A percentile compares a stretch with the other conserved stretches of the same genome.
Conservation (phyloP, 1,140 invertebrate species). For the Eurosta solidaginis region DNA sequence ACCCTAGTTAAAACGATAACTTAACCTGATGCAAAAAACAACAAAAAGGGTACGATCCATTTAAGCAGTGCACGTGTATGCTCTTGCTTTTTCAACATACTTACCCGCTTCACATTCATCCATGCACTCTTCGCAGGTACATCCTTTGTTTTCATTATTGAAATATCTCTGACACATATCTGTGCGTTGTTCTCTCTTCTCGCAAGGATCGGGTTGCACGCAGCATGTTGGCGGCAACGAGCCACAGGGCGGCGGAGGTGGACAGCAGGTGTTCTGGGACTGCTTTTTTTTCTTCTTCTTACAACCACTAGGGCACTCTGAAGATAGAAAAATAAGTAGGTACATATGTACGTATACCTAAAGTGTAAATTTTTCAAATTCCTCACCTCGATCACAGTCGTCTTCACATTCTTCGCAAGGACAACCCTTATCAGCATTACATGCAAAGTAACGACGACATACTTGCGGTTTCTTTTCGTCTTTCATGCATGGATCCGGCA, state of each 20-base stretch:
- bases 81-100: background rate
- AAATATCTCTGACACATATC: constrained; percentile 20
- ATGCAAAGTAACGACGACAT: constrained; percentile 48
- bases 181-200: background rate
- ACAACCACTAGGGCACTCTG: constrained; percentile 14
- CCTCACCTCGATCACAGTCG: constrained; percentile 33
- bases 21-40: background rate
- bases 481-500: constrained; percentile 39
- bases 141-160: background rate
- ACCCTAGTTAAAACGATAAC: background rate
- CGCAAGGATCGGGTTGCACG: background rate
- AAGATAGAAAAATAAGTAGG: background rate
- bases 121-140: constrained; percentile 33
- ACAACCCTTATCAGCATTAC: constrained; percentile 50
- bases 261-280: background rate
- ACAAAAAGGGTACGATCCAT: constrained; percentile 38
- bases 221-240: background rate
- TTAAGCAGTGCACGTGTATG: background rate
- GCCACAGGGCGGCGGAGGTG: background rate
- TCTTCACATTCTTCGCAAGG: constrained; percentile 47
- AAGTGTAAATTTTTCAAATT: background rate
- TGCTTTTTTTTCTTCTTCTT: constrained; percentile 26
- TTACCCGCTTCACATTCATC: constrained; percentile 36
- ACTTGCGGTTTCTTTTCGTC: constrained; percentile 1
- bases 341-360: background rate